Percentiles rank a stretch among this genome's conserved stretches.
Evolutionary conservation across 1,140 invertebrate species (phyloP).

Genomic region (Trachelipus rathkii): DNA sequence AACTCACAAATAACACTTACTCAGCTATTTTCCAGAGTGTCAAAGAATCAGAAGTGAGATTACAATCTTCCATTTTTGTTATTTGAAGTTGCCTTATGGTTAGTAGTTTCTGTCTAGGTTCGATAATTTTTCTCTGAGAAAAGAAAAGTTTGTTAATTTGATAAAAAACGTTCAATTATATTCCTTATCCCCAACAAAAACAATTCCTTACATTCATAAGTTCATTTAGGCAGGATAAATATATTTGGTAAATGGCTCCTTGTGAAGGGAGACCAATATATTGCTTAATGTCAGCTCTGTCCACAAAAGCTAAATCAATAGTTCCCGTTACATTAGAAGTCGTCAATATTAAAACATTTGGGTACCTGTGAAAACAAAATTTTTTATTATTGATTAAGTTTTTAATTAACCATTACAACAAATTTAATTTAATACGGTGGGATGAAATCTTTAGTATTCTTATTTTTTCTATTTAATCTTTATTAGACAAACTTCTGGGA

Average conservation of each 20-base stretch:
- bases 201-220: constrained; percentile 62
- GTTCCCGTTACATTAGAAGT: constrained; percentile 92
- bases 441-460: no score
- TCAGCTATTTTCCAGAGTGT: constrained; percentile 49
- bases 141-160: constrained; percentile 25
- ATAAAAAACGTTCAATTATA: not conserved
- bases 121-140: constrained; percentile 57
- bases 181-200: constrained; percentile 19
- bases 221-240: constrained; percentile 69
- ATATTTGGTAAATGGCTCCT: constrained; percentile 76
- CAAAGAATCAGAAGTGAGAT: constrained; percentile 49
- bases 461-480: no score
- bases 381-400: no score
- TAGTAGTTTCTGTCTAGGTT: constrained; percentile 48
- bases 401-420: no score
- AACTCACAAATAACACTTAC: constrained; percentile 49
- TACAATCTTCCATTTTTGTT: constrained; percentile 51
- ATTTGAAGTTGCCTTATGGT: constrained; percentile 50
- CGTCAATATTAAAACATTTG: constrained; percentile 89
- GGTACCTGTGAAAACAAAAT: constrained; percentile 51
- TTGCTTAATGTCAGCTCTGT: constrained; percentile 90
- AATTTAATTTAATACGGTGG: no score
- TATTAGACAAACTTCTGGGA: no score
- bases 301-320: constrained; percentile 92
- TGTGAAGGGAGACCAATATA: constrained; percentile 78